Base-by-base conservation (phyloP, 2,888 invertebrate genomes). In the Dynastes maya region DNA sequence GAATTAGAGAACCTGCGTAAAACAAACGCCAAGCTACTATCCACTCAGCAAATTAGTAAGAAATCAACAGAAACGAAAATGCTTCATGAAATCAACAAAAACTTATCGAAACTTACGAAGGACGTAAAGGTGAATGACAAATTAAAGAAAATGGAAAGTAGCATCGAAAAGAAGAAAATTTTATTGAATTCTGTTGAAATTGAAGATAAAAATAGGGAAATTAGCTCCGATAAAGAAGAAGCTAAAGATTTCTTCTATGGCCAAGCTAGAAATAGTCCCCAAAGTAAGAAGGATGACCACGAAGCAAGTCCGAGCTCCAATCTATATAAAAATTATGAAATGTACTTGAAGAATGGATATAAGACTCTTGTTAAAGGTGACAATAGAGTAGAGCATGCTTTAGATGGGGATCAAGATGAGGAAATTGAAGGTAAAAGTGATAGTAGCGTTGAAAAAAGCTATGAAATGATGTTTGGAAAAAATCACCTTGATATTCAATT, bases 41-140 rank as follows among this genome's bases (percentile, higher is more conserved):
- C 91, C 65, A 91, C 91, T 78, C 92, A 93, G 86, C 89, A 91
- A 81, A 90, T 91, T 72, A 88, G 91, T 9, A 87, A 92, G 79
- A 88, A 92, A 76, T 55, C 78, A 16, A 84, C 92, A n/a, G 95
- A 94, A 81, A 92, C 93, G 49, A 94, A 93, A 89, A 93, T 95
- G 87, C 90, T 95, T 80, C 93, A 94, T 84, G 93, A 94, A 87
- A 95, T 96, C 49, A 95, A 94, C 85, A 93, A 92, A 80, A 91
- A 91, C 81, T 87, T 93, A 63, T 89, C 89, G 0, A 89, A 90
- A 81, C 83, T 91, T 61, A 86, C 87, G 5, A 78, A 83, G 74
- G 80, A 80, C 71, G 74, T 72, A 70, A 78, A 79, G 78, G 65
- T 81, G n/a, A 51, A 71, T 22, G 81, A 82, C 13, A 76, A 79